These are phyloP conservation scores for Hippocampus barbouri DNA, from an alignment of 2,113 vertebrate genomes.

Conservation along the genomic window DNA sequence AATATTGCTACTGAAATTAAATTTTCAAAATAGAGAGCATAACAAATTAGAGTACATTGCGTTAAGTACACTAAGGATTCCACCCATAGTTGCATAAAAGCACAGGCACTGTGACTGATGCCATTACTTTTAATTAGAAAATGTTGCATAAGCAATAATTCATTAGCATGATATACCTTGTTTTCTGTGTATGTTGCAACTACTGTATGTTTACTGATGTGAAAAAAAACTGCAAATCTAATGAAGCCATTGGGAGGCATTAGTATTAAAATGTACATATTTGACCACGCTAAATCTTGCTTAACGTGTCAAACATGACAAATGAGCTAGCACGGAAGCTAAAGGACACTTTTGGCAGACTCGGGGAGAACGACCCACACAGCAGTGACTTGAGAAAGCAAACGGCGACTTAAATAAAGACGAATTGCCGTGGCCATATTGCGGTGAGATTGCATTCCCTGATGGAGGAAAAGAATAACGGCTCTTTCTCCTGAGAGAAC, in stretches of 20 bases:
- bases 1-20: slow-evolving; percentile 5
- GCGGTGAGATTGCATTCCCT: slow-evolving; percentile 69
- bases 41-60: slow-evolving; percentile 2
- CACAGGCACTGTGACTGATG: slow-evolving; percentile 5
- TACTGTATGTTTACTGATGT: slow-evolving; percentile 7
- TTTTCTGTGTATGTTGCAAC: neutral
- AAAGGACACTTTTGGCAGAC: slow-evolving; percentile 51
- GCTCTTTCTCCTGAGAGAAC: slow-evolving; percentile 60
- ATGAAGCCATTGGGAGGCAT: slow-evolving; percentile 13
- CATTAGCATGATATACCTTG: neutral
- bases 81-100: neutral
- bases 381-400: slow-evolving; percentile 49
- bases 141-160: neutral
- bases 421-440: slow-evolving; percentile 60
- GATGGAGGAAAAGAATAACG: slow-evolving; percentile 63
- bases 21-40: slow-evolving; percentile 6
- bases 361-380: slow-evolving; percentile 51
- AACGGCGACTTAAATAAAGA: slow-evolving; percentile 71
- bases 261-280: slow-evolving; percentile 23
- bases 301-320: slow-evolving; percentile 50
- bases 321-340: slow-evolving; percentile 54
- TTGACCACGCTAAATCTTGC: slow-evolving; percentile 26
- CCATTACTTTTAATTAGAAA: slow-evolving; percentile 13
- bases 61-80: neutral
- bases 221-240: slow-evolving; percentile 1